Conservation (phyloP, 2,797 vertebrate genomes). For the Vultur gryphus region DNA sequence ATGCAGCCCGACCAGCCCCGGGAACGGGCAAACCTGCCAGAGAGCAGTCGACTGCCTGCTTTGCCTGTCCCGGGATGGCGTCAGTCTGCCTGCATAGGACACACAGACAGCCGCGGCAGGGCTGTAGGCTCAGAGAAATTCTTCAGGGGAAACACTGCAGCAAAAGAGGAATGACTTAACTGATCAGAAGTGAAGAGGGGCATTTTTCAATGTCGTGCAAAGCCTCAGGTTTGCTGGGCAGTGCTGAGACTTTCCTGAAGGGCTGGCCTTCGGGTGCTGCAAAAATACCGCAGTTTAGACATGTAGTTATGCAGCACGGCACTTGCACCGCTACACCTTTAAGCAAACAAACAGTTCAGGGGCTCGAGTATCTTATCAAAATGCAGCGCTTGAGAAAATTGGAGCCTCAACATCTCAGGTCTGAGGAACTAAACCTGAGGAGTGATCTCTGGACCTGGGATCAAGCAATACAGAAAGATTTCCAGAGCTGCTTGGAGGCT, state of each 20-base stretch:
- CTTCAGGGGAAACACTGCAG: not conserved
- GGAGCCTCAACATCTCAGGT: not conserved
- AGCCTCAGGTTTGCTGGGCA: not conserved
- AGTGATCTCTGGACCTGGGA: not conserved
- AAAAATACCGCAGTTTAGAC: not conserved
- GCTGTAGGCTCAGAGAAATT: not conserved
- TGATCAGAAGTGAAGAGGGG: not conserved
- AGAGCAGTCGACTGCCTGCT: too few relatives aligned
- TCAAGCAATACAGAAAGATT: not conserved
- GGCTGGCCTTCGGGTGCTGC: not conserved
- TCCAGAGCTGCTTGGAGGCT: not conserved
- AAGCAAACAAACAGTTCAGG: not conserved
- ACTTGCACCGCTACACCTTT: not conserved
- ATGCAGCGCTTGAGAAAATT: not conserved
- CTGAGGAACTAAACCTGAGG: not conserved
- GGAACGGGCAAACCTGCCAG: not conserved
- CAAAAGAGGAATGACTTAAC: not conserved
- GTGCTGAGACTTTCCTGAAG: not conserved
- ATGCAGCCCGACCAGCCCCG: not conserved
- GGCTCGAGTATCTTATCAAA: not conserved
- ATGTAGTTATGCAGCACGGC: not conserved
- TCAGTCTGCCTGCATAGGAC: too few relatives aligned
- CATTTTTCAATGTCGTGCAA: not conserved
- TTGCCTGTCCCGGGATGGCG: rapidly evolving
- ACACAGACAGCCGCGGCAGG: rapidly evolving